Evolutionary conservation across 2,888 invertebrate species (phyloP).

Genomic region (Drosophila nr. perissopoda): DNA sequence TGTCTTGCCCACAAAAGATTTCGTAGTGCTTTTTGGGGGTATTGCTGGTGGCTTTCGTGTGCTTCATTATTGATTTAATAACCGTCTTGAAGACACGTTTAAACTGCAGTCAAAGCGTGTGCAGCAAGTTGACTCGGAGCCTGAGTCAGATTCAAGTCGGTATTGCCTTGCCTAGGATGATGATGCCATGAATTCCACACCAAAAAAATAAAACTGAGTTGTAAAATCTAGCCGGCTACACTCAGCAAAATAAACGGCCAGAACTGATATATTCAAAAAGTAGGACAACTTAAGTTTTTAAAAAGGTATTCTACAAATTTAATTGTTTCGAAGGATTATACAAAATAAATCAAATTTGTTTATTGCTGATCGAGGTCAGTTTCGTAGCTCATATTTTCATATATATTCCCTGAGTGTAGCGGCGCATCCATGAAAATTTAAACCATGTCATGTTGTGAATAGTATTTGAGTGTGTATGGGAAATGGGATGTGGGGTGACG

Average conservation of each 20-base stretch:
- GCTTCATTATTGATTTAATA: slow-evolving; percentile 84
- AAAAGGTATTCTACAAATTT: background rate
- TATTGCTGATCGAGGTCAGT: too few species aligned
- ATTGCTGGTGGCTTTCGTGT: slow-evolving; percentile 70
- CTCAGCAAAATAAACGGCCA: background rate
- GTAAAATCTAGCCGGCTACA: slow-evolving; percentile 27
- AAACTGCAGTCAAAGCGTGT: slow-evolving; percentile 66
- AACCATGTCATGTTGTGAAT: slow-evolving; percentile 53
- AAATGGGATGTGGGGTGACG: slow-evolving; percentile 41
- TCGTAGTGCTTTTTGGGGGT: slow-evolving; percentile 37
- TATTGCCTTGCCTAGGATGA: slow-evolving; percentile 67
- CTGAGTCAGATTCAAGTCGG: slow-evolving; percentile 33
- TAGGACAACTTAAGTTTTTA: background rate
- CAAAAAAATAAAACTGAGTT: slow-evolving; percentile 53
- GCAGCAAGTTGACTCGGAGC: slow-evolving; percentile 53
- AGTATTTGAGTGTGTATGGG: slow-evolving; percentile 11
- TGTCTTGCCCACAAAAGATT: slow-evolving; percentile 40
- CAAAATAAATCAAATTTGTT: background rate
- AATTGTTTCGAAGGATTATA: background rate
- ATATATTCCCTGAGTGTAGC: background rate
- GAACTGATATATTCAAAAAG: background rate
- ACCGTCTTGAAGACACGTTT: slow-evolving; percentile 80
- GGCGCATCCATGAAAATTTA: slow-evolving; percentile 45
- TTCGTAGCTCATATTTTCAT: too few species aligned
- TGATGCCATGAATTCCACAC: slow-evolving; percentile 74